Percentiles rank a stretch among this genome's conserved stretches.
Evolutionary conservation across 2,888 invertebrate genomes (phyloP).

Genomic region (Heteromyza rotundicornis): DNA sequence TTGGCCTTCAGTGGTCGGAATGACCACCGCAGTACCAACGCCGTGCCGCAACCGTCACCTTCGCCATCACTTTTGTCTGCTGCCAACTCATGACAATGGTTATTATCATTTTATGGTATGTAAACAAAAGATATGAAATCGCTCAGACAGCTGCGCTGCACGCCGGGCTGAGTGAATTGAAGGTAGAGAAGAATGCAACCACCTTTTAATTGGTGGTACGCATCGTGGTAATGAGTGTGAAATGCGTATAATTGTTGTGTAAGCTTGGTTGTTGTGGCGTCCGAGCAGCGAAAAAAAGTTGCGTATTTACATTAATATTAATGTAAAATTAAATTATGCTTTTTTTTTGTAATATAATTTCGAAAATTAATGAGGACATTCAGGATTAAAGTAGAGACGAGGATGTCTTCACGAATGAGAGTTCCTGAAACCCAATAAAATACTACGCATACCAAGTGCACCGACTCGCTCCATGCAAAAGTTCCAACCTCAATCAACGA

Average conservation of each 20-base stretch:
- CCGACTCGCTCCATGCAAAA: too few species aligned
- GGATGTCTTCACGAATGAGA: too few species aligned
- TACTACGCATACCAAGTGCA: too few species aligned
- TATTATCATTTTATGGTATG: conserved; percentile 24
- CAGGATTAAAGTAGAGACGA: too few species aligned
- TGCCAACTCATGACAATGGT: conserved; percentile 3
- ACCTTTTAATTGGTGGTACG: conserved; percentile 1
- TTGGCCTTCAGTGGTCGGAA: not conserved
- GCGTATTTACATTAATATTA: too few species aligned
- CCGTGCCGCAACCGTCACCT: not conserved
- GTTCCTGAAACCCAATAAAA: too few species aligned
- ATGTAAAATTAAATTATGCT: too few species aligned
- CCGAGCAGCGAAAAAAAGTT: too few species aligned
- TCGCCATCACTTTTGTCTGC: not conserved
- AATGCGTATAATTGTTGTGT: conserved; percentile 8
- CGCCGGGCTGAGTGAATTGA: not conserved
- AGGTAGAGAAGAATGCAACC: not conserved
- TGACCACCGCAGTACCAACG: not conserved
- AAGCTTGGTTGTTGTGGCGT: too few species aligned
- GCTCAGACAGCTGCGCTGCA: conserved; percentile 18
- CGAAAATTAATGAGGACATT: too few species aligned
- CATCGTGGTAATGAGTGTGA: conserved; percentile 20
- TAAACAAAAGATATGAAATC: conserved; percentile 26
- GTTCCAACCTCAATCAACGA: too few species aligned
- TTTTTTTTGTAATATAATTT: too few species aligned